A percentile compares a stretch with the other conserved stretches of the same genome.
Conservation (phyloP, 2,113 vertebrate genomes). For the Syrrhaptes paradoxus region DNA sequence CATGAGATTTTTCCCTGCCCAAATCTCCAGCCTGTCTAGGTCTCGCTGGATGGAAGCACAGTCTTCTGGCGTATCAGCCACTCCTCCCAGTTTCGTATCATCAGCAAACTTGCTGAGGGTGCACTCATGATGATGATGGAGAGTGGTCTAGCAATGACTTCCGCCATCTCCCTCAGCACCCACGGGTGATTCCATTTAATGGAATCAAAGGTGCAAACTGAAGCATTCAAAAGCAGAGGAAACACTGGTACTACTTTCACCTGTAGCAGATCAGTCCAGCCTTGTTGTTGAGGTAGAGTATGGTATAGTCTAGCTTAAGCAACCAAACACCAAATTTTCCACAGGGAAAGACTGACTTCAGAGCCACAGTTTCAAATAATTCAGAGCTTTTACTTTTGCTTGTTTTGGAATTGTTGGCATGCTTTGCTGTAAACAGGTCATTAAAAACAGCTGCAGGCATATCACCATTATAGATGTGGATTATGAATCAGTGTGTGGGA, state of each 20-base stretch:
- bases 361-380: neutral
- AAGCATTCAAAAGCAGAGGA: neutral
- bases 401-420: neutral
- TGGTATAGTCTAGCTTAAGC: neutral
- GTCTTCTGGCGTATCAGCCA: no score
- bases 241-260: neutral
- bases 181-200: no score
- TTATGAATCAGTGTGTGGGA: neutral
- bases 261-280: neutral
- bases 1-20: no score
- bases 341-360: neutral
- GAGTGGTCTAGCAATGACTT: no score
- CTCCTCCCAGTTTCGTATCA: no score
- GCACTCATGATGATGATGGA: no score
- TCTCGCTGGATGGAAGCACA: no score
- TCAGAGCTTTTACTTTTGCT: neutral
- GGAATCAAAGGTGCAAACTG: neutral
- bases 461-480: neutral
- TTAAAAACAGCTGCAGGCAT: neutral
- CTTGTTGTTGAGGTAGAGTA: fast-evolving
- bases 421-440: neutral
- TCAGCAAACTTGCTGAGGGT: no score
- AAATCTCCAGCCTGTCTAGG: no score
- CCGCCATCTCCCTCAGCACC: no score
- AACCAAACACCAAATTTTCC: neutral